These are phyloP conservation scores for Octonoba sinensis DNA, from an alignment of 2,888 invertebrate genomes.

Conservation along the genomic window DNA sequence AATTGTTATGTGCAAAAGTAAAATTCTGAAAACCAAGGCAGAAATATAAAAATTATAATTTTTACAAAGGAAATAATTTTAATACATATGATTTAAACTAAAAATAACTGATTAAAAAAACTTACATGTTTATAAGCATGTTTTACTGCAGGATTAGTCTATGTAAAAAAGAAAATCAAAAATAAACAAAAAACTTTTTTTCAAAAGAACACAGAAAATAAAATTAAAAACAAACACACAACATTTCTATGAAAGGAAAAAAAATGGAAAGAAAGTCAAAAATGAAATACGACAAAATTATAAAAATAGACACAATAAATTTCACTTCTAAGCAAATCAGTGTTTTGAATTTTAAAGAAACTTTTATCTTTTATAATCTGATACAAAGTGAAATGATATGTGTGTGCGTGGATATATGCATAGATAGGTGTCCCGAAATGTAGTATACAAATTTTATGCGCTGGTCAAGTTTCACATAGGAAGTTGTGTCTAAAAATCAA, in stretches of 20 bases:
- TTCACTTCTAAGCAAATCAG: too few species aligned
- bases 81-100: too few species aligned
- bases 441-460: too few species aligned
- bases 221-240: neutral
- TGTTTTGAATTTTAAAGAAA: too few species aligned
- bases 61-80: neutral
- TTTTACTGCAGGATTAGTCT: conserved; percentile 87
- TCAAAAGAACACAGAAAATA: conserved; percentile 74
- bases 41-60: neutral
- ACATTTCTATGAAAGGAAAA: neutral
- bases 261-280: neutral
- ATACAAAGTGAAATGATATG: too few species aligned
- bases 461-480: too few species aligned
- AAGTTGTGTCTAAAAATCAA: too few species aligned
- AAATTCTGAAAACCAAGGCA: neutral
- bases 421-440: too few species aligned
- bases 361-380: too few species aligned
- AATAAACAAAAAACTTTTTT: conserved; percentile 76
- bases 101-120: conserved; percentile 2
- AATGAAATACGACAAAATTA: too few species aligned
- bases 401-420: too few species aligned
- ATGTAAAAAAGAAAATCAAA: conserved; percentile 18
- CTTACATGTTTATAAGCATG: conserved; percentile 93
- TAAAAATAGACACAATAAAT: too few species aligned
- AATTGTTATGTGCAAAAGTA: neutral